Base-by-base conservation (phyloP, 2,888 invertebrate species). In the Axea sp. region DNA sequence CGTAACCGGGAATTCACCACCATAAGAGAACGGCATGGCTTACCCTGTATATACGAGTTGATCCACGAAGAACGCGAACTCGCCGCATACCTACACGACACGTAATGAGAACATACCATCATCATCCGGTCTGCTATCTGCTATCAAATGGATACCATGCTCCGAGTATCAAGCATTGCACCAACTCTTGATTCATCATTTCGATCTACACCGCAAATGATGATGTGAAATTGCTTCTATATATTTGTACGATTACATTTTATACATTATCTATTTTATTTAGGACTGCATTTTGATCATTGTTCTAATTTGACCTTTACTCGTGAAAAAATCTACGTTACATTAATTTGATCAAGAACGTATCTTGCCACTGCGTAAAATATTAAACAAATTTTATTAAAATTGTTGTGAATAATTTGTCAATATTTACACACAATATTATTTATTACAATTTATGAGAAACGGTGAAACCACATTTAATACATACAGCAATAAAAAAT, bases 41-140 rank as follows among this genome's bases (percentile, higher is more conserved):
- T 60, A 57, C 47, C 60, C 65, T 59, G 41, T 75, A 47, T 55
- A 59, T 33, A 69, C 67, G 51, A 62, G 55, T 15, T 45, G 68
- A 72, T 64, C 64, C 76, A 77, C 68, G 78, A 69, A 79, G 79
- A 80, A 80, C 80, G 80, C 76, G 81, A 74, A 75, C 80, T 74
- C 79, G 75, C 77, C 81, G 84, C 87, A 87, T 87, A 85, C 87
- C 87, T 83, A 83, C 86, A 84, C 85, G 85, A 83, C 85, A 83
- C 85, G 86, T 87, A 87, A 87, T 87, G 87, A 87, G 87, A 87
- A 86, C 86, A 84, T 84, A 86, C 83, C 84, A 83, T 82, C 82
- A 82, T 81, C 82, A 81, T 81, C 80, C 82, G 81, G 83, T 78
- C 83, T 82, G 80, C 83, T 81, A 82, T 83, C 83, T 83, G 78